Conservation (phyloP, 1,140 invertebrate species). For the Trachymyrmex cornetzi region DNA sequence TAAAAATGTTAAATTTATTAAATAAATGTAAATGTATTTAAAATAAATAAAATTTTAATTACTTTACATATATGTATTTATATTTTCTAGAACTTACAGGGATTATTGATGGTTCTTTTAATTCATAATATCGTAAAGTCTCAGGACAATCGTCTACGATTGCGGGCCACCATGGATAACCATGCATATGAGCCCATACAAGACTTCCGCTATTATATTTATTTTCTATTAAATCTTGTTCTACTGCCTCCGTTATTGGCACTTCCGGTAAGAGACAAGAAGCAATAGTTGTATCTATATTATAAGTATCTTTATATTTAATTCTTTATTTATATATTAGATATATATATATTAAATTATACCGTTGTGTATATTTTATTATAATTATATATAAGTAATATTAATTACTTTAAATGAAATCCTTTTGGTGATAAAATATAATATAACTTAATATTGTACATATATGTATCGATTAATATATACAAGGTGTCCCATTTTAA, state of each 20-base stretch:
- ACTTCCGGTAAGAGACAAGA: constrained; percentile 86
- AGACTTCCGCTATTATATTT: constrained; percentile 89
- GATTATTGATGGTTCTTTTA: constrained; percentile 85
- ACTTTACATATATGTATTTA: neutral
- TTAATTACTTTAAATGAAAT: neutral
- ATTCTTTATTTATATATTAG: neutral
- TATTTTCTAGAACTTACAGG: constrained; percentile 84
- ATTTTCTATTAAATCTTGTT: constrained; percentile 87
- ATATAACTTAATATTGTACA: too few relatives aligned
- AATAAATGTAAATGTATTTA: neutral
- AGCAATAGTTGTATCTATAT: constrained; percentile 85
- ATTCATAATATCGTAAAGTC: constrained; percentile 88
- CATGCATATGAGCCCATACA: constrained; percentile 88
- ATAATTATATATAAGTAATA: neutral
- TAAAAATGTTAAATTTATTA: neutral
- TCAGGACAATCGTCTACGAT: constrained; percentile 90
- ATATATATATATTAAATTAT: neutral
- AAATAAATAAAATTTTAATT: neutral
- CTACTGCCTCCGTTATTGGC: constrained; percentile 61
- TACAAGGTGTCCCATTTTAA: too few relatives aligned
- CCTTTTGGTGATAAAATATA: too few relatives aligned
- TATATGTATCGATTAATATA: too few relatives aligned
- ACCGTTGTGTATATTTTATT: neutral
- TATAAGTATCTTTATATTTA: neutral
- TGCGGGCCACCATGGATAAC: constrained; percentile 92